A percentile compares a stretch with the other conserved stretches of the same genome.
phyloP scores from a whole-genome alignment of 1,140 invertebrate species.

The Dendroctonus valens region DNA sequence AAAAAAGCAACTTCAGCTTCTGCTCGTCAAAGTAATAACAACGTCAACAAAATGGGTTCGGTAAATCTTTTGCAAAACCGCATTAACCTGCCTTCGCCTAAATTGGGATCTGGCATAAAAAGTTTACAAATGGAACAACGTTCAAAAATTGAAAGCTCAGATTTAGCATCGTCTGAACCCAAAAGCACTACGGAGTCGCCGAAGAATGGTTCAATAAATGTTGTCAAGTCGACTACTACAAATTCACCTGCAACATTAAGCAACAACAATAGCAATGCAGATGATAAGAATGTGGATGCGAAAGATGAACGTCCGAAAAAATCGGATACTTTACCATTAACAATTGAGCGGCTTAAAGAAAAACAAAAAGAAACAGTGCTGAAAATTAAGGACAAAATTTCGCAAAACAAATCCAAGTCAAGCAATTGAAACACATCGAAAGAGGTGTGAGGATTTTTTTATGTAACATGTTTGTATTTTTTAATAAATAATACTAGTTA shows the following conservation, averaged over 20 bases:
- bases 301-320: neutral
- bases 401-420: neutral
- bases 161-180: neutral
- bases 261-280: neutral
- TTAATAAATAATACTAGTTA: neutral
- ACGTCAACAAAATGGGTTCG: neutral
- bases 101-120: constrained; percentile 3
- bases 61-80: neutral
- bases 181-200: neutral
- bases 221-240: neutral
- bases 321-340: neutral
- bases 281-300: neutral
- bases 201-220: neutral
- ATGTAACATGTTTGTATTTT: neutral
- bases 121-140: neutral
- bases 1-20: neutral
- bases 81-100: neutral
- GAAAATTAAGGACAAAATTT: constrained; percentile 14
- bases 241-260: neutral
- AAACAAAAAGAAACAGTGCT: constrained; percentile 6
- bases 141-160: neutral
- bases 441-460: neutral
- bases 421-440: neutral
- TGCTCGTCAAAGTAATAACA: neutral
- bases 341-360: constrained; percentile 2